Evolutionary conservation across 53 echinoderm and acorn worm species (phyloP).

Genomic region (Glandiceps talaboti): DNA sequence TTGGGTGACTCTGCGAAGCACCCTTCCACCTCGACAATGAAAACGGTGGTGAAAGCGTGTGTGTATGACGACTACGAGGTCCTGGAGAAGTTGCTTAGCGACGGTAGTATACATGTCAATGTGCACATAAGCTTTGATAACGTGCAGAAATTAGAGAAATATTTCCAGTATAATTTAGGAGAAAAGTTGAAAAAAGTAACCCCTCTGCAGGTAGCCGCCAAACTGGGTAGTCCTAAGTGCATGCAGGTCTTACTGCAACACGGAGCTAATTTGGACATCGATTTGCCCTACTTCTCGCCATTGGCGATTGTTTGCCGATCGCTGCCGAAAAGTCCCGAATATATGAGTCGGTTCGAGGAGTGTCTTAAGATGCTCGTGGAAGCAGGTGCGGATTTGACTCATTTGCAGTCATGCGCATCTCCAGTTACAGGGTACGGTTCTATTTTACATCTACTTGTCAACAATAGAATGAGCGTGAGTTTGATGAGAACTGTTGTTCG

Average conservation of each 20-base stretch:
- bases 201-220: not conserved
- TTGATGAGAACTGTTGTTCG: not conserved
- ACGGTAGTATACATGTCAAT: not conserved
- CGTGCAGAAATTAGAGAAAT: not conserved
- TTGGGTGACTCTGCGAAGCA: not conserved
- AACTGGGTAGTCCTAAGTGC: not conserved
- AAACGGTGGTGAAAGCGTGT: not conserved
- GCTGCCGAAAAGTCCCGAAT: not conserved
- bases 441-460: not conserved
- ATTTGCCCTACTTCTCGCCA: not conserved
- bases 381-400: not conserved
- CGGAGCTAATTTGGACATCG: not conserved
- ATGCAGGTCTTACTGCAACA: not conserved
- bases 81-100: not conserved
- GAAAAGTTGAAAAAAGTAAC: not conserved
- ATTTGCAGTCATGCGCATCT: not conserved
- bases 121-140: not conserved
- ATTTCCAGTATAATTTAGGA: not conserved
- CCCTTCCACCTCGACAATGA: not conserved
- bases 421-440: not conserved
- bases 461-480: not conserved
- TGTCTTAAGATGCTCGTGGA: not conserved
- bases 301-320: not conserved
- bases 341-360: not conserved
- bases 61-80: not conserved